Evolutionary conservation across 2,113 vertebrate genomes (phyloP), one percentile per base, ranked within the genome.

Genomic region (Oreocharis arfaki): DNA sequence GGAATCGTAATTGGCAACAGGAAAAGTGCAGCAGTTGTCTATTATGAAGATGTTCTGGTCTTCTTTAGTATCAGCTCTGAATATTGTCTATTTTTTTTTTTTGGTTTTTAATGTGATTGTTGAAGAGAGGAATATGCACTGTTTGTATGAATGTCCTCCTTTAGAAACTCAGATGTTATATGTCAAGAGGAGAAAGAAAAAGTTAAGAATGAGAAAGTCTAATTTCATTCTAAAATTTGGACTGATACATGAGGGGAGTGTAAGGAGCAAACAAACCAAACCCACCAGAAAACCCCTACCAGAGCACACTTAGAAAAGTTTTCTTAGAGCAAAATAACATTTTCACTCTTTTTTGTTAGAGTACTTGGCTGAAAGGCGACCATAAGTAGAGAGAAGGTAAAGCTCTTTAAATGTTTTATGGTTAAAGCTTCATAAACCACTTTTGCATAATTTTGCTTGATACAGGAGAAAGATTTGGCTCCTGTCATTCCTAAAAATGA

Each of bases 241-340:
- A n/a, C 52, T 49, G 11, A 11, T 52, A 42, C 3, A 2, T 60
- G 32, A 76, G 17, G 8, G 15, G 22, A 79, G 32, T 4, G 28
- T 55, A 57, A 71, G 50, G 56, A 64, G 35, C 15, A 61, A 84
- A 17, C 9, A 74, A 75, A 41, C 13, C 12, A 77, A 78, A 75
- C 0, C 3, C 23, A 47, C 24, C 17, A n/a, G 47, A 82, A 61
- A 35, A 1, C 0, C 1, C 7, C 3, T 42, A n/a, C 20, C 11
- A 64, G 33, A 78, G 47, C 27, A 81, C 4, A n/a, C 15, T 83
- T 37, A 13, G 5, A 11, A 50, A 71, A 76, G n/a, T 47, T 50
- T 69, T 3, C 35, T 77, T 89, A 16, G 68, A 52, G 6, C 13
- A 59, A 57, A 80, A 33, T 35, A 71, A 39, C 3, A 22, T 77